phyloP scores from a whole-genome alignment of 2,888 invertebrate genomes.

The Busseola fusca region DNA sequence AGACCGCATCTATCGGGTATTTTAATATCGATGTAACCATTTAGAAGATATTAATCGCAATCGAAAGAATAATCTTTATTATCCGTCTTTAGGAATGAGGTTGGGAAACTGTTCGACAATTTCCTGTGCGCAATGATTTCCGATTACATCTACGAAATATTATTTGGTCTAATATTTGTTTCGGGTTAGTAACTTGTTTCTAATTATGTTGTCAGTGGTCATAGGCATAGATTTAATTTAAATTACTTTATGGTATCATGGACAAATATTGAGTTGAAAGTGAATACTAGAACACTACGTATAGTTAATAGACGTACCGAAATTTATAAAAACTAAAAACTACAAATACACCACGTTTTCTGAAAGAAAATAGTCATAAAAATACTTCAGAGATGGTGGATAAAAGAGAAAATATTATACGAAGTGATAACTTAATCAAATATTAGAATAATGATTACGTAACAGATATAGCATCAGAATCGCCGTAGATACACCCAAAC shows the following conservation, averaged over 20 bases:
- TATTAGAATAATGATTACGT: conserved; percentile 3
- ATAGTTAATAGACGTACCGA: no score
- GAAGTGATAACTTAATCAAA: not conserved
- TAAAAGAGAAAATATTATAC: not conserved
- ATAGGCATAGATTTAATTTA: conserved; percentile 24
- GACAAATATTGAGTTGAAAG: conserved; percentile 20
- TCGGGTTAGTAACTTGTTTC: conserved; percentile 13
- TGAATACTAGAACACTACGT: not conserved
- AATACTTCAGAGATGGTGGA: not conserved
- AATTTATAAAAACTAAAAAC: not conserved
- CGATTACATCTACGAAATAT: conserved; percentile 27
- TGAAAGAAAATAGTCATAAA: no score
- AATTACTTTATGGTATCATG: conserved; percentile 18
- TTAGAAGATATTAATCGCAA: conserved; percentile 40
- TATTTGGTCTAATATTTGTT: conserved; percentile 39
- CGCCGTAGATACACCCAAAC: conserved; percentile 64
- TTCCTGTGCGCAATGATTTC: conserved; percentile 56
- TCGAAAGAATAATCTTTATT: conserved; percentile 32
- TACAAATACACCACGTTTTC: not conserved
- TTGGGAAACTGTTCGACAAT: conserved; percentile 47
- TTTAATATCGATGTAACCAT: conserved; percentile 30
- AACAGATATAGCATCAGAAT: conserved; percentile 50
- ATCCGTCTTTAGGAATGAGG: conserved; percentile 18
- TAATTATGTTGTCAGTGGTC: conserved; percentile 42
- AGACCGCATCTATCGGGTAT: conserved; percentile 20